phyloP scores from a whole-genome alignment of 2,888 invertebrate species.

The Villa cingulata region DNA sequence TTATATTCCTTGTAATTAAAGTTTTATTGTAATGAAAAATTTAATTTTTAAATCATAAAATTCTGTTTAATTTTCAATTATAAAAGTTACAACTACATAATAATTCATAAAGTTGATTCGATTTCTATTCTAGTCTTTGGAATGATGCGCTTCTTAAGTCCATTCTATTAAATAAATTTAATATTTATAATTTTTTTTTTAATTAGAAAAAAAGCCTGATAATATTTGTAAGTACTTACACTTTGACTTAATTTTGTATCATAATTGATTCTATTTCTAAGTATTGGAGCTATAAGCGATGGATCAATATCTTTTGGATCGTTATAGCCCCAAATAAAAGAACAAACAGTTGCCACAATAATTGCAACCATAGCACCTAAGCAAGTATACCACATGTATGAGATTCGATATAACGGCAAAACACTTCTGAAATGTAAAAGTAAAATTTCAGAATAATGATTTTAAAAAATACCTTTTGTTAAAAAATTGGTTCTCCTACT shows the following conservation, averaged over 20 bases:
- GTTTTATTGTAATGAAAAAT: too few relatives aligned
- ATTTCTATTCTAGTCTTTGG: neutral
- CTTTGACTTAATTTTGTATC: neutral
- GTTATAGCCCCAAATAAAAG: slow-evolving; percentile 34
- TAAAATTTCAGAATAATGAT: neutral
- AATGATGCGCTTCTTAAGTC: neutral
- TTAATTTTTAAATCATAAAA: too few relatives aligned
- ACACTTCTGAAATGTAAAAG: slow-evolving; percentile 21
- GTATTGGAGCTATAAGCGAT: slow-evolving; percentile 46
- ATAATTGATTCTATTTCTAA: neutral
- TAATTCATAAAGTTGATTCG: neutral
- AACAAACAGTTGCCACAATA: slow-evolving; percentile 31
- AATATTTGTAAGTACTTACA: neutral
- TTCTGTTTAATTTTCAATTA: too few relatives aligned
- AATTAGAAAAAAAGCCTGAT: neutral
- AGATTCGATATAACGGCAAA: slow-evolving; percentile 48
- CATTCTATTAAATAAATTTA: slow-evolving; percentile 1
- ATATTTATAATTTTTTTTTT: too few relatives aligned
- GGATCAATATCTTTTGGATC: slow-evolving; percentile 44
- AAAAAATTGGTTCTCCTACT: slow-evolving; percentile 18
- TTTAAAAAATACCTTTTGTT: too few relatives aligned
- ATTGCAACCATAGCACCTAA: slow-evolving; percentile 44
- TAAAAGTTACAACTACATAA: too few relatives aligned
- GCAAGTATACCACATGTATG: slow-evolving; percentile 68
- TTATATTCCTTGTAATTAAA: neutral